Evolutionary conservation across 2,113 vertebrate species (phyloP).

Genomic region (Tringa solitaria): DNA sequence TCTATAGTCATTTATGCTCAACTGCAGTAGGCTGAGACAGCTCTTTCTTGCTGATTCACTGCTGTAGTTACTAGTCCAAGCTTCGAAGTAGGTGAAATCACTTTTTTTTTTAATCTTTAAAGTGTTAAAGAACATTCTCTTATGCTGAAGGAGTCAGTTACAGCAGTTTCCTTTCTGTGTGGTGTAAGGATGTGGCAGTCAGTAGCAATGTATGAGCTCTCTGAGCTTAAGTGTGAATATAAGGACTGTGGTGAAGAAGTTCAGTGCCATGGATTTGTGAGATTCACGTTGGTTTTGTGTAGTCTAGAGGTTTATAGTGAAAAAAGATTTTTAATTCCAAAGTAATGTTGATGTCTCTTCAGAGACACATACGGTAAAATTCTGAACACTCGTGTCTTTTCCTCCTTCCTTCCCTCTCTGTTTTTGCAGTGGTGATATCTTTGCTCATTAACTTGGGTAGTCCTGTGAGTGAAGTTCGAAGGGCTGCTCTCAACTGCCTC

Average conservation of each 20-base stretch:
- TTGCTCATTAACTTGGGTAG: conserved; percentile 85
- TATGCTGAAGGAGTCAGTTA: not conserved
- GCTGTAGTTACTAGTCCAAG: not conserved
- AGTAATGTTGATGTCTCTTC: not conserved
- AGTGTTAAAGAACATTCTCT: not conserved
- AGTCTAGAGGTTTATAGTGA: not conserved
- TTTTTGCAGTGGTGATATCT: conserved; percentile 80
- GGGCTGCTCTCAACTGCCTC: conserved; percentile 80
- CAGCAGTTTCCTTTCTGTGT: not conserved
- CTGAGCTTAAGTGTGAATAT: not conserved
- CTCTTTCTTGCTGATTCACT: not conserved
- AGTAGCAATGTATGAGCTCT: not conserved
- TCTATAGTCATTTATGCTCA: not conserved
- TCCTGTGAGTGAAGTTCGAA: conserved; percentile 84
- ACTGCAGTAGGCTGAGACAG: not conserved
- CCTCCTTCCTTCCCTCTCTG: not conserved
- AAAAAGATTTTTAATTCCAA: not conserved
- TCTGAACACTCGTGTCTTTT: not conserved
- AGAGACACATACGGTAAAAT: not conserved
- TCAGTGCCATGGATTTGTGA: not conserved
- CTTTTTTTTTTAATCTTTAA: not conserved
- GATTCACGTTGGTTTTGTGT: not conserved
- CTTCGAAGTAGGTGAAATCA: not conserved
- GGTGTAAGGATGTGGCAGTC: not conserved
- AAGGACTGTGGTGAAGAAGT: not conserved